These are phyloP conservation scores for Rhinolophus ferrumequinum DNA, from an alignment of 2,113 vertebrate genomes.

Conservation along the genomic window DNA sequence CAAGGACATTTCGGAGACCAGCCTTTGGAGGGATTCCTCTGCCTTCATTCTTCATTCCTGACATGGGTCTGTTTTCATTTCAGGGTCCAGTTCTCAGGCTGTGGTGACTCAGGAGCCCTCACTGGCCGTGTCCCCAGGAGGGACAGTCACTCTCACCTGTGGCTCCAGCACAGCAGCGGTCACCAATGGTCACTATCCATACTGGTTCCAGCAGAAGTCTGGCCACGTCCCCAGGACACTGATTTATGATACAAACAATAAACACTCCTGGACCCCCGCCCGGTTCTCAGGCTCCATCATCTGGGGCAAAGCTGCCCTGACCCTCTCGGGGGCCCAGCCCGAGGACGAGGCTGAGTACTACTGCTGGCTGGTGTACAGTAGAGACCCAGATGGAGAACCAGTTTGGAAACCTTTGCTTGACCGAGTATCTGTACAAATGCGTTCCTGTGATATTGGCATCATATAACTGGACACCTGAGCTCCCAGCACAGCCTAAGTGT, in stretches of 20 bases:
- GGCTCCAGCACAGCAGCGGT: neutral
- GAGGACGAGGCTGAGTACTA: neutral
- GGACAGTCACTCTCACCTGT: neutral
- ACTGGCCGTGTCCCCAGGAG: neutral
- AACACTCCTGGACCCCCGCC: neutral
- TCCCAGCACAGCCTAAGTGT: no score
- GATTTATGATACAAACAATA: no score
- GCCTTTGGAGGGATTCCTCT: neutral
- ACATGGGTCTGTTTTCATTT: neutral
- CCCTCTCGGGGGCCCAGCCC: neutral
- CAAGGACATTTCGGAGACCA: neutral
- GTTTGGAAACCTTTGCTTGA: no score
- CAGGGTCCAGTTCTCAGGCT: neutral
- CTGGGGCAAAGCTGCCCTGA: neutral
- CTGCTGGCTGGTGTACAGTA: accelerated
- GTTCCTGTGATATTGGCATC: neutral
- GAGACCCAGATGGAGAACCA: neutral
- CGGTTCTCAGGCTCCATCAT: neutral
- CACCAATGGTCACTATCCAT: neutral
- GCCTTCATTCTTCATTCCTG: neutral
- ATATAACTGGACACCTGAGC: no score
- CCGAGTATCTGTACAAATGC: neutral
- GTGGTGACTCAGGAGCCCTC: neutral
- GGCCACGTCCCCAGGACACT: neutral
- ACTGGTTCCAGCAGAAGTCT: neutral